A percentile compares a stretch with the other conserved stretches of the same genome.
Conservation (phyloP, 2,797 vertebrate genomes). For the Galagoides demidoff region DNA sequence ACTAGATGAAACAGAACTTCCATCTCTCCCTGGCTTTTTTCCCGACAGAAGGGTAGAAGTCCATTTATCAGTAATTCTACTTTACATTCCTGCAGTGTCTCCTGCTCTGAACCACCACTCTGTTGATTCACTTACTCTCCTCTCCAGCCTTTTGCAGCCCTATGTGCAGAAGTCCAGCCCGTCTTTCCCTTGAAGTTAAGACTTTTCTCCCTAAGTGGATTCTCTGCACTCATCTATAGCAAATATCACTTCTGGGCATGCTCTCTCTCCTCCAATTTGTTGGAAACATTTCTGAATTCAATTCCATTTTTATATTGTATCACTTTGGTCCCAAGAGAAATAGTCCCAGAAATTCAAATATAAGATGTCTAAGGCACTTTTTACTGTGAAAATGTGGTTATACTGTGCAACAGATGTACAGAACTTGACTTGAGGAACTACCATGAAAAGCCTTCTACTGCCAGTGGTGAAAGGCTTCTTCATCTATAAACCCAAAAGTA, state of each 20-base stretch:
- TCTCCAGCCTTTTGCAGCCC: not conserved
- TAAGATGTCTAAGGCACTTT: not conserved
- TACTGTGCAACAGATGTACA: not conserved
- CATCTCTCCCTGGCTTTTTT: not conserved
- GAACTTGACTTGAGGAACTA: not conserved
- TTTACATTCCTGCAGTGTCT: too few relatives aligned
- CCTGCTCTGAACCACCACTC: not conserved
- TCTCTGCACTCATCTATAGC: not conserved
- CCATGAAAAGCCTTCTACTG: slow-evolving; percentile 6
- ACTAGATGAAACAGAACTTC: not conserved
- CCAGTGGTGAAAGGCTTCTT: not conserved
- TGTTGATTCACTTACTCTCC: not conserved
- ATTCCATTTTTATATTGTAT: slow-evolving; percentile 11
- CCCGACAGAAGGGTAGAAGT: not conserved
- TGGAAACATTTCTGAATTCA: slow-evolving; percentile 16
- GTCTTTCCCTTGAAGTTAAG: not conserved
- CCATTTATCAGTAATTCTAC: not conserved
- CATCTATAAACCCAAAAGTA: not conserved
- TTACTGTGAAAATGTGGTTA: slow-evolving; percentile 11
- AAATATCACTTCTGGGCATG: not conserved
- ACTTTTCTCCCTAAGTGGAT: slow-evolving; percentile 4
- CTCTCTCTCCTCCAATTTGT: not conserved
- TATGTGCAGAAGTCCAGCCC: not conserved
- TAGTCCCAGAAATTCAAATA: not conserved
- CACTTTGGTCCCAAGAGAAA: slow-evolving; percentile 34